These are phyloP conservation scores for Phrynocephalus vlangalii DNA, from an alignment of 2,797 vertebrate genomes.

Conservation along the genomic window DNA sequence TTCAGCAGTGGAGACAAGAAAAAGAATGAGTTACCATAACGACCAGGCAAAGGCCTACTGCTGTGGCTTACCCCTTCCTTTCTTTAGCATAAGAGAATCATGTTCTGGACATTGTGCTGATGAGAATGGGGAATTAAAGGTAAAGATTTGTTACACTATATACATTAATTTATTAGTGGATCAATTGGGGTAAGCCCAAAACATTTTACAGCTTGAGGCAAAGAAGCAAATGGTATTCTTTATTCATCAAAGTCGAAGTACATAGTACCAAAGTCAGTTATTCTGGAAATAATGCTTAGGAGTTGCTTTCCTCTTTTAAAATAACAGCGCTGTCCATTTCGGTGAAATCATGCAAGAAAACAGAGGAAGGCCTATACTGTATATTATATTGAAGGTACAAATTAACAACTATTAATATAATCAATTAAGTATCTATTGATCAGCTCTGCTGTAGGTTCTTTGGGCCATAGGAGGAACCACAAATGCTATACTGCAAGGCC, in stretches of 20 bases:
- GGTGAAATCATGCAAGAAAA: too few relatives aligned
- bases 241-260: neutral
- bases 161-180: neutral
- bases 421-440: too few relatives aligned
- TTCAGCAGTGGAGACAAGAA: constrained; percentile 18
- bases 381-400: too few relatives aligned
- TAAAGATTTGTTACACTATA: neutral
- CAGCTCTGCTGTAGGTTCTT: neutral
- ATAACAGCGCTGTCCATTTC: too few relatives aligned
- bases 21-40: constrained; percentile 31
- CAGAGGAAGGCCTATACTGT: too few relatives aligned
- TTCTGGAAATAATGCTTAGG: too few relatives aligned
- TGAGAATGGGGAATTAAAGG: neutral
- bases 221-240: neutral
- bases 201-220: too few relatives aligned
- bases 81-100: neutral
- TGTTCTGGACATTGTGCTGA: neutral
- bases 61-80: neutral
- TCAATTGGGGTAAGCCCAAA: neutral
- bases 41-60: neutral
- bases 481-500: neutral
- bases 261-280: too few relatives aligned
- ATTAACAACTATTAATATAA: too few relatives aligned
- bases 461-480: neutral
- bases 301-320: too few relatives aligned